A percentile compares a stretch with the other conserved stretches of the same genome.
These are phyloP conservation scores for Shargacucullia verbasci DNA, from an alignment of 2,888 invertebrate genomes.

Conservation along the genomic window DNA sequence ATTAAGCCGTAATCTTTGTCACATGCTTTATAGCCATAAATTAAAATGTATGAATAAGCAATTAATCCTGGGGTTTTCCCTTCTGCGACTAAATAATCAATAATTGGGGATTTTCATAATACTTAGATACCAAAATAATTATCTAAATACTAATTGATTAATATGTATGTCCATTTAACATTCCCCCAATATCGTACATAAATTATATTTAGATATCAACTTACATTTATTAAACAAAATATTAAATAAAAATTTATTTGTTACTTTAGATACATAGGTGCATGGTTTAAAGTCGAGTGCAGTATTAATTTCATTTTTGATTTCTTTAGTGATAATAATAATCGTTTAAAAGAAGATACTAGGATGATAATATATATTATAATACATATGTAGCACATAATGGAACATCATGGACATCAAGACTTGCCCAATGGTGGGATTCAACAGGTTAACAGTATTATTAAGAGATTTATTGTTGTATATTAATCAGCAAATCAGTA, in stretches of 20 bases:
- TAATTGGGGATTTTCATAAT: conserved; percentile 24
- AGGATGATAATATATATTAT: too few relatives aligned
- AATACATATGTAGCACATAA: too few relatives aligned
- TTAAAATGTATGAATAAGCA: conserved; percentile 22
- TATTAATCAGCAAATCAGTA: conserved; percentile 34
- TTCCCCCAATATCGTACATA: conserved; percentile 13
- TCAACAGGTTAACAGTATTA: too few relatives aligned
- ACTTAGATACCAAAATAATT: too few relatives aligned
- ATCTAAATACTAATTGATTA: conserved; percentile 7
- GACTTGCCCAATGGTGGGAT: too few relatives aligned
- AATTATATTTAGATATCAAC: conserved; percentile 12
- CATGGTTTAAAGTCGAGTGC: not conserved
- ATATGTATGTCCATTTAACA: conserved; percentile 35
- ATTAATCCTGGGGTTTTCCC: conserved; percentile 25
- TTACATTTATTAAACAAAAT: conserved; percentile 1
- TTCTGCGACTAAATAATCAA: conserved; percentile 19
- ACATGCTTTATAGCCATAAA: conserved; percentile 10
- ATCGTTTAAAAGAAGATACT: conserved; percentile 21
- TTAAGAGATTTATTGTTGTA: conserved; percentile 33
- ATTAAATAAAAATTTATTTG: not conserved
- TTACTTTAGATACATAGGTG: rapidly evolving
- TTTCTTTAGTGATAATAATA: conserved; percentile 20
- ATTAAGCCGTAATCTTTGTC: conserved; percentile 16
- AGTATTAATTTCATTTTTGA: not conserved
- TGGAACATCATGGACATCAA: too few relatives aligned